Percentiles rank a stretch among this genome's conserved stretches.
phyloP scores from a whole-genome alignment of 1,140 invertebrate genomes.

The Octopus bimaculoides region DNA sequence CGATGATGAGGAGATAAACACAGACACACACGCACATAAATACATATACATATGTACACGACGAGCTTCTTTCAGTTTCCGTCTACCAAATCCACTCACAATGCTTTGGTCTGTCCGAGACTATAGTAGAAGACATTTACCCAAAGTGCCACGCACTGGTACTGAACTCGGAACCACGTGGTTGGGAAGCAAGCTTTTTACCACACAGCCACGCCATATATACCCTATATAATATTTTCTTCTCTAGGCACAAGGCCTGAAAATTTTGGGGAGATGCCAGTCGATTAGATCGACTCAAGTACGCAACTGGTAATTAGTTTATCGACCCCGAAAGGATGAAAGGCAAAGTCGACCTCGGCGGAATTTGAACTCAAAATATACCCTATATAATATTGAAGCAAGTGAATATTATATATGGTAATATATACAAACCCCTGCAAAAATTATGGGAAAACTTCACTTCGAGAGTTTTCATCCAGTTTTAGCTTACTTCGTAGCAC shows the following conservation, averaged over 20 bases:
- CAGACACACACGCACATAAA: no score
- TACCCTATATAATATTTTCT: background rate
- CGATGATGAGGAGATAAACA: no score
- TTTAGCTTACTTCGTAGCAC: background rate
- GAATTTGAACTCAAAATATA: background rate
- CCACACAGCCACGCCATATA: no score
- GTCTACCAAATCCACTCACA: no score
- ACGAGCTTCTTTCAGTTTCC: no score
- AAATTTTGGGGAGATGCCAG: background rate
- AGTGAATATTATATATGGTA: background rate
- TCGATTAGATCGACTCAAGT: background rate
- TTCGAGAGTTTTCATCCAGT: background rate
- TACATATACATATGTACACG: no score
- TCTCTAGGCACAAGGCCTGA: background rate
- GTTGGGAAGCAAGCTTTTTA: no score
- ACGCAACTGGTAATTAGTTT: background rate
- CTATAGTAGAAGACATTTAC: no score
- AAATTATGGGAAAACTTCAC: background rate
- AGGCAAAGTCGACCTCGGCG: background rate
- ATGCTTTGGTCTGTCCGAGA: no score
- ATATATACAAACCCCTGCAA: background rate
- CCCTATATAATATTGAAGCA: background rate
- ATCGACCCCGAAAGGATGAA: background rate
- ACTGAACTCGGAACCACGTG: no score
- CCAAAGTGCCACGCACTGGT: no score